Conservation (phyloP, 2,113 vertebrate species). For the Ranitomeya imitator region DNA sequence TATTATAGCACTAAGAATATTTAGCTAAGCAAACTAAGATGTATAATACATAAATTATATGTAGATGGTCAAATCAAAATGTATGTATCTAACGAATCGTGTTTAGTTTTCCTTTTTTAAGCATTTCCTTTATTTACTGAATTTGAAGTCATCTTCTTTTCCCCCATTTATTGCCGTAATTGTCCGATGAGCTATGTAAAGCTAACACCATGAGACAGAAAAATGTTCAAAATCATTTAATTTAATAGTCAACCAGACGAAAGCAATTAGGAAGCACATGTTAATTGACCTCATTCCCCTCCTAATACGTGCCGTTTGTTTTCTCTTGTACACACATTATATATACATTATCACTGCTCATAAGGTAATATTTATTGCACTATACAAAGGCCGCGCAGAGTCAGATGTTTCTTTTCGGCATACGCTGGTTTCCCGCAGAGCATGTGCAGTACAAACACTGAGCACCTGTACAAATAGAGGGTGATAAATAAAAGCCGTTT, state of each 20-base stretch:
- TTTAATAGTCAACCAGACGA: background rate
- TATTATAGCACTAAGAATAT: too few relatives aligned
- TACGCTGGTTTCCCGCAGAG: slow-evolving; percentile 8
- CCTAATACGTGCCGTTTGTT: slow-evolving; percentile 12
- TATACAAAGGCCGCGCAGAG: slow-evolving; percentile 4
- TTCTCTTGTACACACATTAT: slow-evolving; percentile 42
- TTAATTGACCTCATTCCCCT: slow-evolving; percentile 22
- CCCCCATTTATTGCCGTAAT: background rate
- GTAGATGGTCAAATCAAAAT: too few relatives aligned
- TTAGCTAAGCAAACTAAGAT: too few relatives aligned
- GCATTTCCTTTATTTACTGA: background rate
- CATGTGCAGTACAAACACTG: slow-evolving; percentile 28
- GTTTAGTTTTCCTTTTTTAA: background rate
- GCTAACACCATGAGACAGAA: background rate
- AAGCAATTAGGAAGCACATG: slow-evolving; percentile 29
- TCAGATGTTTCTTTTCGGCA: slow-evolving; percentile 20
- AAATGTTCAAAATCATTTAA: slow-evolving; percentile 23
- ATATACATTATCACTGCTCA: slow-evolving; percentile 29
- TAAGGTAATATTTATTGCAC: slow-evolving; percentile 51
- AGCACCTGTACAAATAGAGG: slow-evolving; percentile 49
- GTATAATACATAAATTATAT: too few relatives aligned
- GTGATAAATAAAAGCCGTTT: slow-evolving; percentile 53
- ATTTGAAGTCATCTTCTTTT: background rate
- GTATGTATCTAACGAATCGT: too few relatives aligned
- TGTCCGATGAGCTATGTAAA: background rate